Conservation (phyloP, 2,113 vertebrate species). For the Dicrurus megarhynchus region DNA sequence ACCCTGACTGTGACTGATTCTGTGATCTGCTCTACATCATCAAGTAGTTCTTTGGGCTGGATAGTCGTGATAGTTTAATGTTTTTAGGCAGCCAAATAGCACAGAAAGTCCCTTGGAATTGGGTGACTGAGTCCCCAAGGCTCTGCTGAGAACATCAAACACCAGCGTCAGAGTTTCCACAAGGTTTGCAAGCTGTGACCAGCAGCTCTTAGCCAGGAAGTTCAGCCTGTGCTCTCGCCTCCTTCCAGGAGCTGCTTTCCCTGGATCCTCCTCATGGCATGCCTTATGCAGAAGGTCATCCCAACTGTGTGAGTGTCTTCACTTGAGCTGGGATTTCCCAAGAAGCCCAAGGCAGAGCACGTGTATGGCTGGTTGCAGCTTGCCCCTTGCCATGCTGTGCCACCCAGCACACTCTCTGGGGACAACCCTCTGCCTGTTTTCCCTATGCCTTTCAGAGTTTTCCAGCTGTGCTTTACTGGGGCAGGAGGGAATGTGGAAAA, state of each 20-base stretch:
- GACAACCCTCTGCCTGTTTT: not conserved
- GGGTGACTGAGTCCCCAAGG: not conserved
- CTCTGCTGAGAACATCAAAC: not conserved
- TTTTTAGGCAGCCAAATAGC: not conserved
- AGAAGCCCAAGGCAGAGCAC: not conserved
- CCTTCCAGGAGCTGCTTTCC: not conserved
- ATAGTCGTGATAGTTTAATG: not conserved
- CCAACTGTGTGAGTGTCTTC: not conserved
- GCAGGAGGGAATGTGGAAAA: not conserved
- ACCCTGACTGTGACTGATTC: not conserved
- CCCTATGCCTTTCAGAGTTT: not conserved
- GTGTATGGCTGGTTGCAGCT: not conserved
- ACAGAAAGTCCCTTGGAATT: not conserved
- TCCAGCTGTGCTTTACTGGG: not conserved
- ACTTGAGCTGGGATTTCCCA: not conserved
- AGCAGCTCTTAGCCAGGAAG: not conserved
- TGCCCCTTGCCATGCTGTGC: not conserved
- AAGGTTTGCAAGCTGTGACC: not conserved
- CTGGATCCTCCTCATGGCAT: accelerated
- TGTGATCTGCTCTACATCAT: not conserved
- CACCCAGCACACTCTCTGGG: accelerated
- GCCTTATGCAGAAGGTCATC: not conserved
- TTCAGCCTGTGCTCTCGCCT: not conserved
- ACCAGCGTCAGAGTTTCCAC: not conserved
- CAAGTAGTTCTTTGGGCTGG: not conserved